Base-by-base conservation (phyloP, 92 coral and sea anemone genomes). In the Hydrozoanthus gracilis region DNA sequence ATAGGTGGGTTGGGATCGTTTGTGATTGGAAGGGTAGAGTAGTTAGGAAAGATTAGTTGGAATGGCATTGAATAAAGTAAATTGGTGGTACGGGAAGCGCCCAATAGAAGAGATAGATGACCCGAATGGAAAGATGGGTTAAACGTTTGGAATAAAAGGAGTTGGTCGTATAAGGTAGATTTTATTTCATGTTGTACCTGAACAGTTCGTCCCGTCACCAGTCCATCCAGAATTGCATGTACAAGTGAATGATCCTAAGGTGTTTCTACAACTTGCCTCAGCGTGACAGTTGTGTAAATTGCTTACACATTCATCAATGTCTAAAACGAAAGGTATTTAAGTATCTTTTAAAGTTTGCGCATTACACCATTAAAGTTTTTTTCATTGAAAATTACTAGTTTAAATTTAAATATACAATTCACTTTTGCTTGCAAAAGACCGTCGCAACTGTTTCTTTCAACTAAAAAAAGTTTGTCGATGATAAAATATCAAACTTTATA, bases 221-320 rank as follows among this genome's bases (percentile, higher is more conserved):
- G 3, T 65, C 84, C 84, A 79, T 2, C 84, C 84, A 1, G 84
- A 60, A 15, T 46, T 46, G 49, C 84, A 79, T 20, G 27, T 51
- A 10, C 84, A 79, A 10, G 84, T 46, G 60, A 64, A 79, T 11
- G 84, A n/a, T 18, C 73, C 84, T n/a, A 60, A 64, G 11, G 84
- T 79, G 60, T 79, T 65, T 54, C 12, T 62, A 47, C 84, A 79
- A 51, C 45, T 8, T 6, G 84, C 84, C 9, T 62, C 72, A 4
- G 47, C 58, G 44, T 79, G 84, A 79, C 84, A 79, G 84, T 79
- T 79, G 84, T 79, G 72, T 8, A 79, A 18, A n/a, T 16, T 47
- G 45, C 9, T 15, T 15, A 62, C 15, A 64, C 84, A 79, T 65
- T 79, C 72, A 50, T 79, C 51, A 6, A 79, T 15, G 10, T 79